Evolutionary conservation across 2,888 invertebrate species (phyloP).

Genomic region (Clunio marinus): DNA sequence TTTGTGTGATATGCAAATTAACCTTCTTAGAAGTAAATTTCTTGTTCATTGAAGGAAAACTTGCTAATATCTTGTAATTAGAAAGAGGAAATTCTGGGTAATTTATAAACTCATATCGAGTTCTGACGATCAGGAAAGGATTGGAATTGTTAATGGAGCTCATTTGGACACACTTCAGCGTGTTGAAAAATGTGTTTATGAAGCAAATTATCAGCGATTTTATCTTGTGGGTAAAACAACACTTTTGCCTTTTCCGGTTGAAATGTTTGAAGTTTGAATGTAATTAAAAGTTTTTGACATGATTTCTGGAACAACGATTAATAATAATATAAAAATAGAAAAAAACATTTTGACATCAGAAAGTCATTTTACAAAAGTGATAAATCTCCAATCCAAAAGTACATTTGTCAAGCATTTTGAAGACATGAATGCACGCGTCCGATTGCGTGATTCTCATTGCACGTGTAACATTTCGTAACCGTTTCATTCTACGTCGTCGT

Average conservation of each 20-base stretch:
- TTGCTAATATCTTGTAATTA: conserved; percentile 2
- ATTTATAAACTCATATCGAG: background rate
- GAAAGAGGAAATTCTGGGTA: background rate
- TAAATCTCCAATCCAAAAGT: background rate
- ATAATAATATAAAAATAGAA: background rate
- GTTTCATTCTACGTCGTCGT: background rate
- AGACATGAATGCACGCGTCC: conserved; percentile 16
- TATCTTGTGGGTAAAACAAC: background rate
- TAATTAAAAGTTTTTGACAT: conserved; percentile 24
- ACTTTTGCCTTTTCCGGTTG: conserved; percentile 14
- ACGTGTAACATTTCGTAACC: conserved; percentile 28
- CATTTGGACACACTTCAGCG: background rate
- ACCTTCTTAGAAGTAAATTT: background rate
- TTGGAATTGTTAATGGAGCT: background rate
- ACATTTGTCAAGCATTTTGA: background rate
- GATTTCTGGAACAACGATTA: conserved; percentile 12
- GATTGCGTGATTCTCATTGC: conserved; percentile 21
- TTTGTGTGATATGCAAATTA: background rate
- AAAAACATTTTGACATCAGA: background rate
- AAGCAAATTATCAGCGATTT: background rate
- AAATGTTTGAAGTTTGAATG: background rate
- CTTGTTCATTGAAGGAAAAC: background rate
- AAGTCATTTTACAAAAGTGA: conserved; percentile 9
- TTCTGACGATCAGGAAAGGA: background rate
- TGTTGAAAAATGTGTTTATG: background rate